Conservation (phyloP, 2,113 vertebrate species). For the Nothocercus nigrocapillus region DNA sequence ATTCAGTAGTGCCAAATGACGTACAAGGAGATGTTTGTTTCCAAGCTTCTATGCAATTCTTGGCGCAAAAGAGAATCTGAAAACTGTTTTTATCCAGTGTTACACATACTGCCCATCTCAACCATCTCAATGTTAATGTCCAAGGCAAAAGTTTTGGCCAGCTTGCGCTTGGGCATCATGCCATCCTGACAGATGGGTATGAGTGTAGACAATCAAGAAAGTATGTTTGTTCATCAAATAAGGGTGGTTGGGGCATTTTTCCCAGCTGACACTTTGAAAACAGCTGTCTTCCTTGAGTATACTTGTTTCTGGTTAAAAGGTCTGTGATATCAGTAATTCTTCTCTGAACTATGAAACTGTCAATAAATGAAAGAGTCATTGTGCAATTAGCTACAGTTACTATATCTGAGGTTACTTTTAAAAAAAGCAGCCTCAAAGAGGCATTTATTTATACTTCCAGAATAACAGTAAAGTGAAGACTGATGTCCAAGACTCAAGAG, state of each 20-base stretch:
- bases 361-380: constrained; percentile 34
- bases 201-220: constrained; percentile 68
- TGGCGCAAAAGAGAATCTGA: constrained; percentile 29
- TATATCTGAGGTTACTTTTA: constrained; percentile 23
- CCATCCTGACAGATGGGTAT: constrained; percentile 72
- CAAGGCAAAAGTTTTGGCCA: constrained; percentile 72
- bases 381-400: constrained; percentile 9
- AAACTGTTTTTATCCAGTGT: constrained; percentile 43
- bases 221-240: constrained; percentile 69
- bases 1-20: not conserved
- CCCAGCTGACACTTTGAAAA: constrained; percentile 70
- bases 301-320: constrained; percentile 45
- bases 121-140: constrained; percentile 59
- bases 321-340: constrained; percentile 46
- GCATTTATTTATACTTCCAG: not conserved
- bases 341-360: constrained; percentile 24
- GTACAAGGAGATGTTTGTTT: constrained; percentile 43
- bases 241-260: constrained; percentile 58
- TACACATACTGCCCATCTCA: constrained; percentile 48
- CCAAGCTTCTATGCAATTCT: not conserved
- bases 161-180: constrained; percentile 61
- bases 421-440: not conserved
- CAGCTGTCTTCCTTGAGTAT: constrained; percentile 64
- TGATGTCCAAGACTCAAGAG: not conserved
- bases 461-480: not conserved